Evolutionary conservation across 2,888 invertebrate species (phyloP).

Genomic region (Pediacus dermestoides): DNA sequence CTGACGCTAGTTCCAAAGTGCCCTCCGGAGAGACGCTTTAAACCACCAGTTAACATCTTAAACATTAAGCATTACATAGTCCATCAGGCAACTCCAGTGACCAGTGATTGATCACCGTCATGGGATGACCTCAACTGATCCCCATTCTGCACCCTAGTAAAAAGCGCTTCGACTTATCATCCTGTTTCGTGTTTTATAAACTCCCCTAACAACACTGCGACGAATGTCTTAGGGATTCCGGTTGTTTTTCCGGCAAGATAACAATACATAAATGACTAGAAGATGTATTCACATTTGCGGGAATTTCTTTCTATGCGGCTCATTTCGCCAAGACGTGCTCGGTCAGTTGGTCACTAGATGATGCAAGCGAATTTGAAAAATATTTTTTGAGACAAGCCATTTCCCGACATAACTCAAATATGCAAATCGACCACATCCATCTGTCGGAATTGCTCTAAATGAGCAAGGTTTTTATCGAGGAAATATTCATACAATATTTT

Average conservation of each 20-base stretch:
- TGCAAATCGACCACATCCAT: slow-evolving; percentile 39
- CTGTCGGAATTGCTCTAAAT: too few relatives aligned
- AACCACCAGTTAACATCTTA: slow-evolving; percentile 51
- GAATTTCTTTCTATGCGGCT: slow-evolving; percentile 44
- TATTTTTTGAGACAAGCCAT: slow-evolving; percentile 34
- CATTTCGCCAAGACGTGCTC: slow-evolving; percentile 42
- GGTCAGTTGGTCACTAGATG: slow-evolving; percentile 49
- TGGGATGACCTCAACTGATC: slow-evolving; percentile 38
- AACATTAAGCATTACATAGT: slow-evolving; percentile 49
- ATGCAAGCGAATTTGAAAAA: slow-evolving; percentile 43
- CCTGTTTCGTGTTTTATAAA: slow-evolving; percentile 45
- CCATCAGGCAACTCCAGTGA: slow-evolving; percentile 40
- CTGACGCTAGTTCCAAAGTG: slow-evolving; percentile 41
- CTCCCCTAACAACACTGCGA: slow-evolving; percentile 24
- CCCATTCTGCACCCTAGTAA: slow-evolving; percentile 26
- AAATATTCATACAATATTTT: too few relatives aligned
- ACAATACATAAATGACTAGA: slow-evolving; percentile 46
- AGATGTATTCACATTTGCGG: slow-evolving; percentile 49
- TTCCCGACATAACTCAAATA: slow-evolving; percentile 41
- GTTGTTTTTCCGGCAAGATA: slow-evolving; percentile 39
- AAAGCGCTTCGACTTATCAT: slow-evolving; percentile 39
- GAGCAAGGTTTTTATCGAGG: too few relatives aligned
- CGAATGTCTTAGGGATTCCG: slow-evolving; percentile 26
- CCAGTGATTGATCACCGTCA: slow-evolving; percentile 49
- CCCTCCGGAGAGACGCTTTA: slow-evolving; percentile 46